Evolutionary conservation across 2,888 invertebrate species (phyloP).

Genomic region (Dilophus febrilis): DNA sequence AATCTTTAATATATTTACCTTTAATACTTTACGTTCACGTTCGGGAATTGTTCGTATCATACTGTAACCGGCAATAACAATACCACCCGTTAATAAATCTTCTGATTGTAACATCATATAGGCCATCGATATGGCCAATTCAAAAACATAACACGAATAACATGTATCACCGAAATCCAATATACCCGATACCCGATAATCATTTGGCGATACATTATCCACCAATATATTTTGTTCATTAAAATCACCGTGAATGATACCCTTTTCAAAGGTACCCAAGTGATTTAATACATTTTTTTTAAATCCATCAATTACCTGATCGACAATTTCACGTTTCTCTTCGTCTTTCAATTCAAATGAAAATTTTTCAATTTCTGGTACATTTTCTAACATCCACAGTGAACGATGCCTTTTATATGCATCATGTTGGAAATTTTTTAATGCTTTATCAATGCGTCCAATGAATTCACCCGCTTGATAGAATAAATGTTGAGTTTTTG

Average conservation of each 20-base stretch:
- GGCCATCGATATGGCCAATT: constrained; percentile 62
- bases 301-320: constrained; percentile 44
- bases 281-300: constrained; percentile 44
- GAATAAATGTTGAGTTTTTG: constrained; percentile 40
- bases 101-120: constrained; percentile 61
- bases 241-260: constrained; percentile 73
- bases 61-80: constrained; percentile 63
- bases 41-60: constrained; percentile 39
- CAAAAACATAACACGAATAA: constrained; percentile 57
- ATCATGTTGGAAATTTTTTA: constrained; percentile 56
- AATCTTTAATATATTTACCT: constrained; percentile 34
- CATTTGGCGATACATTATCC: constrained; percentile 20
- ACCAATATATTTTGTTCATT: constrained; percentile 80
- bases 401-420: constrained; percentile 46
- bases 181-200: constrained; percentile 46
- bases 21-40: constrained; percentile 45
- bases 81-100: constrained; percentile 41
- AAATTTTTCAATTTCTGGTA: constrained; percentile 52
- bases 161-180: constrained; percentile 80
- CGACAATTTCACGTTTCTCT: constrained; percentile 38
- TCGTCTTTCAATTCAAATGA: constrained; percentile 48
- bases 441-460: constrained; percentile 46
- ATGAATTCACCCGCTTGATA: constrained; percentile 56
- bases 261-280: constrained; percentile 41
- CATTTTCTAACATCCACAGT: constrained; percentile 60